A percentile compares a stretch with the other conserved stretches of the same genome.
These are phyloP conservation scores for Acheta domesticus DNA, from an alignment of 2,888 invertebrate genomes.

Conservation along the genomic window DNA sequence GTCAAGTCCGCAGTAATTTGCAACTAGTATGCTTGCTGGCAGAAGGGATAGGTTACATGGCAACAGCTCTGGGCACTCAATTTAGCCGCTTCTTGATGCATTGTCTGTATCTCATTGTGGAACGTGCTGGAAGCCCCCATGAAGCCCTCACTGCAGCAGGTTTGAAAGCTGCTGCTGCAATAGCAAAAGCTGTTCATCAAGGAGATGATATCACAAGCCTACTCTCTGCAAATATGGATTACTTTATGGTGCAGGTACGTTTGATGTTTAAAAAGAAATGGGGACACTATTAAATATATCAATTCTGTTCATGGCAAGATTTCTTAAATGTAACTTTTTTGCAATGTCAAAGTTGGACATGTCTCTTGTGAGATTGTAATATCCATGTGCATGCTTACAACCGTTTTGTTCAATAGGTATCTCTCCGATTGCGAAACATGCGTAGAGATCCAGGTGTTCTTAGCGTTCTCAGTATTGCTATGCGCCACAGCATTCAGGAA, in stretches of 20 bases:
- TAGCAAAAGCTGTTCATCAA: conserved; percentile 58
- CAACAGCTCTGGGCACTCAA: conserved; percentile 51
- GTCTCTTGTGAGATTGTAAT: no score
- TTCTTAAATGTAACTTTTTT: no score
- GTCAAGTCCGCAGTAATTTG: conserved; percentile 61
- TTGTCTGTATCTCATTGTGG: conserved; percentile 64
- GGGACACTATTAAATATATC: no score
- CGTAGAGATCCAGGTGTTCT: conserved; percentile 32
- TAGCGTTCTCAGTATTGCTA: conserved; percentile 63
- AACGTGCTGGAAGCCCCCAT: conserved; percentile 54
- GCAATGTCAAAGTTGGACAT: no score
- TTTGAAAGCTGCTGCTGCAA: conserved; percentile 40
- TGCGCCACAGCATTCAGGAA: conserved; percentile 64
- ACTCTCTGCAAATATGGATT: conserved; percentile 67
- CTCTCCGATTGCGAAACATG: conserved; percentile 54
- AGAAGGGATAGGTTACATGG: conserved; percentile 67
- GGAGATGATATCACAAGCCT: conserved; percentile 54
- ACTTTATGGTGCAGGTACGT: conserved; percentile 57
- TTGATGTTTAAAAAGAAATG: neutral
- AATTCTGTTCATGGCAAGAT: no score
- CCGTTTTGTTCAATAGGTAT: conserved; percentile 52
- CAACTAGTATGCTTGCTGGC: conserved; percentile 63
- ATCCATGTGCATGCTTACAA: no score
- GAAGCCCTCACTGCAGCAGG: conserved; percentile 39
- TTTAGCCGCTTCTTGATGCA: conserved; percentile 62